Percentiles rank a stretch among this genome's conserved stretches.
These are phyloP conservation scores for Molossus molossus DNA, from an alignment of 2,797 vertebrate genomes.

Conservation along the genomic window DNA sequence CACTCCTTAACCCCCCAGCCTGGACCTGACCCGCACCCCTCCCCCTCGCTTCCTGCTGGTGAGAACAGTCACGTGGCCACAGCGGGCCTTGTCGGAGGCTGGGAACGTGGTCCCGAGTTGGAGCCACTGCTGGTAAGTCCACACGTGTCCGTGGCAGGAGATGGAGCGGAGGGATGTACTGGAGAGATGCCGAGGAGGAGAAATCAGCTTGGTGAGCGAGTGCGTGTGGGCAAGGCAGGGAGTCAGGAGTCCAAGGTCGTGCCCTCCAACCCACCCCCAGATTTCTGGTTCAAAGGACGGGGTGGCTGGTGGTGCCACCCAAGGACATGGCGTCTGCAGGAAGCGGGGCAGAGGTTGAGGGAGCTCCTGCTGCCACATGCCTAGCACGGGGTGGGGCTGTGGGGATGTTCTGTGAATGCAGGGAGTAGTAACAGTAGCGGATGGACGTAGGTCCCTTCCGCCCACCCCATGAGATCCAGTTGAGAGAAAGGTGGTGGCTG, in stretches of 20 bases:
- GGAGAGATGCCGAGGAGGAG: neutral
- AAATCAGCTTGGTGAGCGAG: neutral
- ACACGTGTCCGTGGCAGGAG: fast-evolving
- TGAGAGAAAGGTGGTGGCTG: neutral
- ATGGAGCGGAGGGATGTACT: fast-evolving
- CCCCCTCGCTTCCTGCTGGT: neutral
- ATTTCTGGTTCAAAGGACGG: neutral
- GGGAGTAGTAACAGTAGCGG: neutral
- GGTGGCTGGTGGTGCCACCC: neutral
- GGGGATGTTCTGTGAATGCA: neutral
- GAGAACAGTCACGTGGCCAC: neutral
- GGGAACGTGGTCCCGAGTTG: neutral
- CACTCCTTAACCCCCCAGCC: neutral
- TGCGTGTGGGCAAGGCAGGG: fast-evolving
- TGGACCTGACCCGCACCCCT: neutral
- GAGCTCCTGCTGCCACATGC: neutral
- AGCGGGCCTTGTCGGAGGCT: neutral
- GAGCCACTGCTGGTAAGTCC: neutral
- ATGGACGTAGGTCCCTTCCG: neutral
- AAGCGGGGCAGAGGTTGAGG: neutral
- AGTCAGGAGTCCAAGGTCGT: too few relatives aligned
- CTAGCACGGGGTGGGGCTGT: neutral
- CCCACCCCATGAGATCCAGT: neutral
- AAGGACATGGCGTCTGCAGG: neutral
- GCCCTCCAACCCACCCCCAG: neutral